These are phyloP conservation scores for Rhinogobius similis DNA, from an alignment of 2,113 vertebrate species.

Conservation along the genomic window DNA sequence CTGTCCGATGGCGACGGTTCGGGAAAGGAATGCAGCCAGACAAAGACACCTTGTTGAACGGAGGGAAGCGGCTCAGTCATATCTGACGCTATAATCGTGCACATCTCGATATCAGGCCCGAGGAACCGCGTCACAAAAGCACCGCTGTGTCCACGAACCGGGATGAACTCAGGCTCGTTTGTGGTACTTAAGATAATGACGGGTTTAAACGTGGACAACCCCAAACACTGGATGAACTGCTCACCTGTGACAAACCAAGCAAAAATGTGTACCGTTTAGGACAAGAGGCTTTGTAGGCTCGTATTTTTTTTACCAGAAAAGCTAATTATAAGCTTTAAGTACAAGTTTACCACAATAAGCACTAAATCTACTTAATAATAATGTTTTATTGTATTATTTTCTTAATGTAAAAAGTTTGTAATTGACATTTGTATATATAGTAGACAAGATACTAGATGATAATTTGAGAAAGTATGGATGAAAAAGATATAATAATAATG, in stretches of 20 bases:
- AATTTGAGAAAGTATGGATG: too few species aligned
- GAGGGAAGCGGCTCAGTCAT: background rate
- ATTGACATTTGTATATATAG: too few species aligned
- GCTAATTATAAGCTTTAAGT: too few species aligned
- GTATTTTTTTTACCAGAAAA: too few species aligned
- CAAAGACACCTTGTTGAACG: slow-evolving; percentile 27
- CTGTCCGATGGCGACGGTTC: background rate
- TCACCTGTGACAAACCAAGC: background rate
- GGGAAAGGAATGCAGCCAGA: background rate
- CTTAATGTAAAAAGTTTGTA: too few species aligned
- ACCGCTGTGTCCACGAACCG: slow-evolving; percentile 17
- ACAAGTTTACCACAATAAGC: too few species aligned
- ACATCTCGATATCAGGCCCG: slow-evolving; percentile 23
- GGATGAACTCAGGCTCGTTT: background rate
- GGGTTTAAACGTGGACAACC: background rate
- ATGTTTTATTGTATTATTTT: too few species aligned
- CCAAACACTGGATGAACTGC: background rate
- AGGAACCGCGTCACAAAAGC: slow-evolving; percentile 36
- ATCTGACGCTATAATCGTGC: slow-evolving; percentile 27
- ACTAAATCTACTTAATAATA: too few species aligned
- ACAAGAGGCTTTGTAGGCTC: too few species aligned
- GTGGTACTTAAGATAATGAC: slow-evolving; percentile 13
- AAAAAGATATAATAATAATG: too few species aligned
- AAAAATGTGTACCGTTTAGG: background rate
- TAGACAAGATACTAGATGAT: too few species aligned